Percentiles rank a stretch among this genome's conserved stretches.
Conservation (phyloP, 2,888 invertebrate species). For the Ecdyonurus torrentis region DNA sequence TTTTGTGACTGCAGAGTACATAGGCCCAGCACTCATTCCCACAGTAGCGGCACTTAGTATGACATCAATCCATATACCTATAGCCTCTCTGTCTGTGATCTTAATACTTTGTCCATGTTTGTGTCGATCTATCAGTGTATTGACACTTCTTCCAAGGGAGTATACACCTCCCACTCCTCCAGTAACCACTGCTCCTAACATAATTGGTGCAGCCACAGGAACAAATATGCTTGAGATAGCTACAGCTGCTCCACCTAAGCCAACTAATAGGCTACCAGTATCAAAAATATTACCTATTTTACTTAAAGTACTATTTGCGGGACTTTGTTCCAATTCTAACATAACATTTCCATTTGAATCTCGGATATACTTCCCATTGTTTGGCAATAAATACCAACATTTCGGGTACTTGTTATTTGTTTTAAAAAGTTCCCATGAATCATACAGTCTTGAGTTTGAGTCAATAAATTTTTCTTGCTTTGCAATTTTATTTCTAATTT, state of each 20-base stretch:
- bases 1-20: neutral
- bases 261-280: neutral
- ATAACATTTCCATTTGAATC: neutral
- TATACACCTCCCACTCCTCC: neutral
- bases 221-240: neutral
- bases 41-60: neutral
- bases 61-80: neutral
- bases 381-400: neutral
- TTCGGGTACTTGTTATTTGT: neutral
- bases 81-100: neutral
- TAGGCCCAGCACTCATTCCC: neutral
- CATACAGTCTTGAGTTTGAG: neutral
- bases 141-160: neutral
- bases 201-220: neutral
- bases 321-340: neutral
- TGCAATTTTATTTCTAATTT: neutral
- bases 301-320: neutral
- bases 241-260: neutral
- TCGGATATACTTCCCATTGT: neutral
- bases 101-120: neutral
- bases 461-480: neutral
- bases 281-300: neutral
- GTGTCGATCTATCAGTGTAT: neutral
- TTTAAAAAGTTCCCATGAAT: neutral
- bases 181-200: neutral